These are phyloP conservation scores for Hystrix cristata DNA, from an alignment of 2,113 vertebrate species.

Conservation along the genomic window DNA sequence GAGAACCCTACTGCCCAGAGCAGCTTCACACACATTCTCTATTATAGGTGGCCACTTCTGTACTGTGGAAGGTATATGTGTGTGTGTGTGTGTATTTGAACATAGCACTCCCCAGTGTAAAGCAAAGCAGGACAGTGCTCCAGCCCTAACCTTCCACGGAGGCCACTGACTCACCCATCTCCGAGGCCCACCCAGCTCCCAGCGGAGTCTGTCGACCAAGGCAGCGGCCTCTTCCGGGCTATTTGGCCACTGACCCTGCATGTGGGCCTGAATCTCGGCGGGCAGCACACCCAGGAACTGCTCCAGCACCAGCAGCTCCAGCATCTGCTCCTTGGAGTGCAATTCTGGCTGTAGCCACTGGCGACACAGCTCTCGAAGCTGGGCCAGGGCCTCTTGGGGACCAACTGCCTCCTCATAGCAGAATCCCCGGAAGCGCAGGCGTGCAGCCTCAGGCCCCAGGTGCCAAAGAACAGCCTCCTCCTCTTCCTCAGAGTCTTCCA, in stretches of 20 bases:
- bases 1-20: neutral
- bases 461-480: constrained; percentile 13
- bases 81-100: neutral
- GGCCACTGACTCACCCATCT: constrained; percentile 72
- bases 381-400: constrained; percentile 71
- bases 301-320: constrained; percentile 83
- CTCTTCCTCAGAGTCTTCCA: constrained; percentile 73
- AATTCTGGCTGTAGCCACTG: constrained; percentile 80
- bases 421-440: constrained; percentile 78
- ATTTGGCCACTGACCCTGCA: constrained; percentile 68
- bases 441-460: constrained; percentile 64
- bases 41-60: neutral
- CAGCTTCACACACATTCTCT: neutral
- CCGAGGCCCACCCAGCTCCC: constrained; percentile 51
- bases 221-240: constrained; percentile 79
- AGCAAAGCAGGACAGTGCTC: neutral
- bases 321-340: constrained; percentile 82
- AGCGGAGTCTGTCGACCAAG: constrained; percentile 72
- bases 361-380: constrained; percentile 77
- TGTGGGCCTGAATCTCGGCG: constrained; percentile 63
- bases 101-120: neutral
- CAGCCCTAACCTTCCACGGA: neutral
- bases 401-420: constrained; percentile 71
- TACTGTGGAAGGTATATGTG: neutral
- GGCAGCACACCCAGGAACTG: constrained; percentile 82